A percentile compares a stretch with the other conserved stretches of the same genome.
phyloP scores from a whole-genome alignment of 2,113 vertebrate genomes.

The Oncorhynchus tshawytscha region DNA sequence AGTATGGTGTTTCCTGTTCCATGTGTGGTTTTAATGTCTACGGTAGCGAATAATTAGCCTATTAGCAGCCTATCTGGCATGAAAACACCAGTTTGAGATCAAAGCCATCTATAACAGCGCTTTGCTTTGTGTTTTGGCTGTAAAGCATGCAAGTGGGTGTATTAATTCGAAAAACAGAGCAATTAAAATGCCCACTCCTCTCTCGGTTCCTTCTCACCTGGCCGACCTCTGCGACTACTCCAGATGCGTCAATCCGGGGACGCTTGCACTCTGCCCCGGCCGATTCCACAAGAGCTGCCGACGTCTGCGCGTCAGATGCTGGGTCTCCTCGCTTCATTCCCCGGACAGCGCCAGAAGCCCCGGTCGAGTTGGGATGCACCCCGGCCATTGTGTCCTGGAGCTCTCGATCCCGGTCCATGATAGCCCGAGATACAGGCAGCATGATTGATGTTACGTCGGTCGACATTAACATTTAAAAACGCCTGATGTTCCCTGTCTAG shows the following conservation, averaged over 20 bases:
- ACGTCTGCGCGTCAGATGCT: conserved; percentile 73
- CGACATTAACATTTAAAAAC: conserved; percentile 82
- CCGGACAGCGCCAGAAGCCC: conserved; percentile 61
- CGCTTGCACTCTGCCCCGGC: conserved; percentile 78
- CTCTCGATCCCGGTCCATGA: conserved; percentile 78
- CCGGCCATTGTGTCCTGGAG: conserved; percentile 70
- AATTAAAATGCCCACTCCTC: not conserved
- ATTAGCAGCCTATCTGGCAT: not conserved
- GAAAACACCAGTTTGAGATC: not conserved
- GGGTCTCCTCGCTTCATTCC: conserved; percentile 82
- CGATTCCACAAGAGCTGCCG: conserved; percentile 66
- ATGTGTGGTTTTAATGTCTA: not conserved
- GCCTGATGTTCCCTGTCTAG: conserved; percentile 21
- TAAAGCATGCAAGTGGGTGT: not conserved
- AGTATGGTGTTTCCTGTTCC: not conserved
- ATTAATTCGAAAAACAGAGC: not conserved
- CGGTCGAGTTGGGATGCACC: conserved; percentile 63
- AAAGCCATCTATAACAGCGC: not conserved
- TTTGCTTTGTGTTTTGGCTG: not conserved
- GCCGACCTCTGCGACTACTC: conserved; percentile 67
- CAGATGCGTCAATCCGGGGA: conserved; percentile 74
- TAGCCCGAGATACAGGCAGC: conserved; percentile 77
- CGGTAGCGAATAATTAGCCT: not conserved
- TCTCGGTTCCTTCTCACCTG: conserved; percentile 60
- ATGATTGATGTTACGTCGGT: conserved; percentile 81